A percentile compares a stretch with the other conserved stretches of the same genome.
phyloP scores from a whole-genome alignment of 1,140 invertebrate species.

The Camponotus floridanus region DNA sequence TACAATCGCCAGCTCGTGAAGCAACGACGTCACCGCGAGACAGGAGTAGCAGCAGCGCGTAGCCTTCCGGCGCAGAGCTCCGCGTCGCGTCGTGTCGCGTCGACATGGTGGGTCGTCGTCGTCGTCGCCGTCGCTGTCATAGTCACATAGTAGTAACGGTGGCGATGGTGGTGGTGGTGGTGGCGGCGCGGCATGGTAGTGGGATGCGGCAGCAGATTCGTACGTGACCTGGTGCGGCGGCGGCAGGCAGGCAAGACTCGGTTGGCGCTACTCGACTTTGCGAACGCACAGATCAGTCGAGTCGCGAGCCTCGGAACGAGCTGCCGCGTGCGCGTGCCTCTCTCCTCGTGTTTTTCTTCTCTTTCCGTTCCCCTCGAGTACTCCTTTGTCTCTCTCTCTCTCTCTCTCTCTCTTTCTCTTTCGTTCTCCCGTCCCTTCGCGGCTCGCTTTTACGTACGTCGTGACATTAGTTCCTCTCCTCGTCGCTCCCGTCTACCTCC shows the following conservation, averaged over 20 bases:
- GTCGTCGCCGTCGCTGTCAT: not conserved
- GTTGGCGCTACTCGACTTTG: slow-evolving; percentile 78
- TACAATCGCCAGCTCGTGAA: not conserved
- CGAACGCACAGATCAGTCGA: slow-evolving; percentile 76
- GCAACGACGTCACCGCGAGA: slow-evolving; percentile 28
- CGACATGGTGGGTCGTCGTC: not conserved
- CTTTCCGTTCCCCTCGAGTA: slow-evolving; percentile 27
- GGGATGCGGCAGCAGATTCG: slow-evolving; percentile 70
- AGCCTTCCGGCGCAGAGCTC: not conserved
- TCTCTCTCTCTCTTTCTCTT: slow-evolving; percentile 28
- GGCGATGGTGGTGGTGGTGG: not conserved
- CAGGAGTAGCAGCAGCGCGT: not conserved
- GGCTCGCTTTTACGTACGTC: slow-evolving; percentile 13
- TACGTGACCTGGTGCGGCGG: slow-evolving; percentile 77
- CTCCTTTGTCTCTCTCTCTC: slow-evolving; percentile 3
- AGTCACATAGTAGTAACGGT: not conserved
- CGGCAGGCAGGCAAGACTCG: slow-evolving; percentile 60
- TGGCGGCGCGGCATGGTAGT: slow-evolving; percentile 48
- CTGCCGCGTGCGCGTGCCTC: slow-evolving; percentile 68
- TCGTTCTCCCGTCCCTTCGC: slow-evolving; percentile 18
- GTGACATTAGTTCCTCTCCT: slow-evolving; percentile 27
- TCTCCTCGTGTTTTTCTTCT: slow-evolving; percentile 45
- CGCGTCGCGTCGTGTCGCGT: not conserved
- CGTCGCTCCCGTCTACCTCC: not conserved
- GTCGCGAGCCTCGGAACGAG: slow-evolving; percentile 74